Evolutionary conservation across 2,113 vertebrate genomes (phyloP), one percentile per base, ranked within the genome.

Genomic region (Tetrax tetrax): DNA sequence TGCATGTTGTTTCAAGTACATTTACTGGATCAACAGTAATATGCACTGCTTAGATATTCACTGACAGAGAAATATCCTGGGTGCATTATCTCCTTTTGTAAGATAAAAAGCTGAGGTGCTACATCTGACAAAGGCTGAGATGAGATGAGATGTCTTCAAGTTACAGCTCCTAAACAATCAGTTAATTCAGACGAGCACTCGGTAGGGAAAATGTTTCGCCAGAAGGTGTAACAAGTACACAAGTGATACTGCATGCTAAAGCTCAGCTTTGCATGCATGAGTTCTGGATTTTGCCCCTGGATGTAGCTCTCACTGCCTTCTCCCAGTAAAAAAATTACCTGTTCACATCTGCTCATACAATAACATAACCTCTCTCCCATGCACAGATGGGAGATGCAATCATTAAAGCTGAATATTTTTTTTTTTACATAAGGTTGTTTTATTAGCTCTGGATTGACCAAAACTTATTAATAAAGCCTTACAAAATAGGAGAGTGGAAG

Each of bases 1-100:
- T 92, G 86, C 89, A 81, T 91, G 90, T 89, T 90, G 64, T 84
- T 92, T 92, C 95, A 91, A 94, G 92, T 69, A 90, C 56, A 48
- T 78, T 83, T 83, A 56, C 71, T 74, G 60, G 21, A 83, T 74
- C 60, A 86, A 94, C 63, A 77, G 28, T 12, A 65, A 33, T 3
- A 74, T 14, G 47, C 6, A 54, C 38, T 77, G 35, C 82, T 88
- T 63, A 88, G 60, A 76, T 63, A 82, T 29, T 79, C 82, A 82
- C 66, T 50, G 74, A 33, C n/a, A 86, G 60, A 91, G 38, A 77
- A 93, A 87, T 45, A 69, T 9, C 33, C 56, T 47, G 45, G 51
- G n/a, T 57, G 48, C 37, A 72, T 35, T 10, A 48, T 65, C 14
- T 68, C 43, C 66, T 80, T 63, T 28, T 28, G 33, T 23, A 69